Evolutionary conservation across 1,140 invertebrate genomes (phyloP).

Genomic region (Drosophila bocqueti): DNA sequence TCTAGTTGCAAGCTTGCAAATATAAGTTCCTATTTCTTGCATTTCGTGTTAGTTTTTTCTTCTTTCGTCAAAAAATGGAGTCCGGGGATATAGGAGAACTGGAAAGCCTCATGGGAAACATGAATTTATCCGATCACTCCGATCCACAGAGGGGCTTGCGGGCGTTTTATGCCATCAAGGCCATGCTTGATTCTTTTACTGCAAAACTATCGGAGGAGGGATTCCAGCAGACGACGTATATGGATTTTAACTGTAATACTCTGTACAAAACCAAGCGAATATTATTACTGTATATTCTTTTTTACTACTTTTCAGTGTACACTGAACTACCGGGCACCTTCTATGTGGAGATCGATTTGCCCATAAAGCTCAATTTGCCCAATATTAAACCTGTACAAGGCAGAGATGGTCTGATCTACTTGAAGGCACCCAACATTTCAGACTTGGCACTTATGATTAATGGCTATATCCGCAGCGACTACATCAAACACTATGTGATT

Average conservation of each 20-base stretch:
- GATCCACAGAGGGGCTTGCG: too few relatives aligned
- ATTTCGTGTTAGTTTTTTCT: neutral
- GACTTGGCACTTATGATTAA: neutral
- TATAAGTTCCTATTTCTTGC: too few relatives aligned
- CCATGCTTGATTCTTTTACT: neutral
- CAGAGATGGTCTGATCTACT: neutral
- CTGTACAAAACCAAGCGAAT: neutral
- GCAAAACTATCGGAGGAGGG: rapidly evolving
- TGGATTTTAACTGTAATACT: neutral
- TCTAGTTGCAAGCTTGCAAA: neutral
- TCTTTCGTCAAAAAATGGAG: neutral
- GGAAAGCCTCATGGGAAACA: neutral
- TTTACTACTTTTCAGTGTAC: neutral
- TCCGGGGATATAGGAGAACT: neutral
- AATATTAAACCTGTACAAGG: neutral
- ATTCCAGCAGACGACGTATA: neutral
- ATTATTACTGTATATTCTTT: neutral
- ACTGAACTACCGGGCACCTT: too few relatives aligned
- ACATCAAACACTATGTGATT: neutral
- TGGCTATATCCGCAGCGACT: neutral
- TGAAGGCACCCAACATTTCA: neutral
- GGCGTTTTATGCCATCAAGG: neutral
- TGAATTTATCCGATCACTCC: neutral
- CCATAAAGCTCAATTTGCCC: neutral
- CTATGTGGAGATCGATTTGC: neutral